Conservation (phyloP, 2,797 vertebrate genomes). For the Trichosurus vulpecula region DNA sequence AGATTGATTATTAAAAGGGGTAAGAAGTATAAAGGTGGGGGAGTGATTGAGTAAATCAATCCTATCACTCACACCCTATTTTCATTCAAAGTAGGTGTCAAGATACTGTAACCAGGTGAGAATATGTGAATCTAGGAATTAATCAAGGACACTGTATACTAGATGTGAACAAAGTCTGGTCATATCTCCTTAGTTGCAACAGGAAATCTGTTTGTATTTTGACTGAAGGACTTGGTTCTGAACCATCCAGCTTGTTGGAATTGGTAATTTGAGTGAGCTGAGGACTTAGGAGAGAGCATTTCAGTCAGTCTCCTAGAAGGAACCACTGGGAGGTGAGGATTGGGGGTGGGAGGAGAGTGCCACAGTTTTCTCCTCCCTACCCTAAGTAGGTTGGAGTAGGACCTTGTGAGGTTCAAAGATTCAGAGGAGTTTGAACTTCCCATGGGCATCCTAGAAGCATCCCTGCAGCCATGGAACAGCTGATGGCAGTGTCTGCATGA, state of each 20-base stretch:
- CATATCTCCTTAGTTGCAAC: not conserved
- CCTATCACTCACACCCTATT: not conserved
- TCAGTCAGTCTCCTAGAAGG: not conserved
- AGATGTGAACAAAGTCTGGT: not conserved
- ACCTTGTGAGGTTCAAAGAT: not conserved
- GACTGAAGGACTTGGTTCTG: not conserved
- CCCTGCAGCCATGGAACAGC: not conserved
- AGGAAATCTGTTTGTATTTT: not conserved
- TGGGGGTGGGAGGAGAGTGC: not conserved
- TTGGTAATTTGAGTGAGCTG: not conserved
- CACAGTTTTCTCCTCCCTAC: not conserved
- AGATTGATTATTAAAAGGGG: not conserved
- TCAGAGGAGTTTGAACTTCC: not conserved
- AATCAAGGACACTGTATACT: not conserved
- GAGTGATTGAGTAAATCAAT: too few species aligned
- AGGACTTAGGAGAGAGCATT: not conserved
- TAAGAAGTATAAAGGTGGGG: not conserved
- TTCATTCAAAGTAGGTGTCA: not conserved
- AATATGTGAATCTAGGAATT: not conserved
- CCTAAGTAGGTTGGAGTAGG: not conserved
- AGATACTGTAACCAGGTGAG: not conserved
- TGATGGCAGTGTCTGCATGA: not conserved
- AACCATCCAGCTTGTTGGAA: not conserved
- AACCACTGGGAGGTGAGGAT: not conserved
- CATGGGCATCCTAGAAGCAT: not conserved